Evolutionary conservation across 2,113 vertebrate species (phyloP).

Genomic region (Melanocharis versteri): DNA sequence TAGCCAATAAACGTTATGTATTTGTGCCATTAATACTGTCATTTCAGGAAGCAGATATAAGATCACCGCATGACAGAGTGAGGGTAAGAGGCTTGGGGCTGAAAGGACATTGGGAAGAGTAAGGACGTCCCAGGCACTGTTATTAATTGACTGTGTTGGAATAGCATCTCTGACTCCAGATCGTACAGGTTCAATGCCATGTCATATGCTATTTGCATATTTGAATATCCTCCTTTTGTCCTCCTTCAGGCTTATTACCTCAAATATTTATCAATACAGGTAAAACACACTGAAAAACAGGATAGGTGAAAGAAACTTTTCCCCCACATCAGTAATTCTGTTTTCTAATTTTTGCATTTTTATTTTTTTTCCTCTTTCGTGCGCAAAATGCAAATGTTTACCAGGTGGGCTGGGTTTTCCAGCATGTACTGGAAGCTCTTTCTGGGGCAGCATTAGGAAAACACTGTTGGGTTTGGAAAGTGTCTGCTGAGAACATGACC

Average conservation of each 20-base stretch:
- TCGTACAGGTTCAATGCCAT: accelerated
- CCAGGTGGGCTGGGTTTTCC: neutral
- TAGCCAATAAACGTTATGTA: neutral
- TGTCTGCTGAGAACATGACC: neutral
- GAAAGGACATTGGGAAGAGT: neutral
- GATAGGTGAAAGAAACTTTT: neutral
- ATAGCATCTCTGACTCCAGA: neutral
- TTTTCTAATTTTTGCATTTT: neutral
- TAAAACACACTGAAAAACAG: neutral
- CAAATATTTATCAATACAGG: neutral
- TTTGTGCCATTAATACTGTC: neutral
- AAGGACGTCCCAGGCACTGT: neutral
- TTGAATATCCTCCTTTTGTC: neutral
- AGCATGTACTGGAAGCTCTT: accelerated
- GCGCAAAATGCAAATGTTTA: neutral
- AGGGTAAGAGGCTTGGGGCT: neutral
- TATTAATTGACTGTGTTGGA: neutral
- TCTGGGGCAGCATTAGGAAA: neutral
- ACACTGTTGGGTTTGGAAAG: neutral
- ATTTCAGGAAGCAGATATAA: neutral
- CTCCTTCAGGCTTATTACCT: neutral
- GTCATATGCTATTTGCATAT: neutral
- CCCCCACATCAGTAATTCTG: neutral
- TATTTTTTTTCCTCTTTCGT: neutral
- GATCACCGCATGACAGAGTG: too few species aligned